Base-by-base conservation (phyloP, 2,888 invertebrate genomes). In the Drosophila atripex region DNA sequence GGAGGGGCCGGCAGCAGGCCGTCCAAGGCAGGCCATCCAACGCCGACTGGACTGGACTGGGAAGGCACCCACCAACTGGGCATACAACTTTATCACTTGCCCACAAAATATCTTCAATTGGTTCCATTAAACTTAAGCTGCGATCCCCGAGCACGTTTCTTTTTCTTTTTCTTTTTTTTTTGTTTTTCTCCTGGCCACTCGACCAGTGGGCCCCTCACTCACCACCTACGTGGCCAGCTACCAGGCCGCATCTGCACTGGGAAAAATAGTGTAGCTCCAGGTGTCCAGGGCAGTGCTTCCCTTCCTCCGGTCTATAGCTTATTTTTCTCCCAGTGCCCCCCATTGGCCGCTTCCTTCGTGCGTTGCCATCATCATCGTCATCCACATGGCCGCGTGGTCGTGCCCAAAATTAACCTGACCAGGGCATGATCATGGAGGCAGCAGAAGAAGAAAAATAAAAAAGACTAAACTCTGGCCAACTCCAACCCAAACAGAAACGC, bases 91-190 rank as follows among this genome's bases (percentile, higher is more conserved):
- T 89, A 88, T 88, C 89, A 88, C 85, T 80, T 80, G 86, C 66
- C 80, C 86, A 82, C 77, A 87, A 88, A 88, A 89, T 88, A 89
- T 85, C 86, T 88, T 75, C 89, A 89, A 89, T 88, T 89, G 89
- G 88, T 87, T 80, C 86, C 86, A 88, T 88, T 88, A 88, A 88
- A 89, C 86, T 79, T 82, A 80, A 84, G 83, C 78, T 71, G 79
- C 75, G 57, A 56, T 66, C 75, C 63, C 66, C 76, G 77, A 68
- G 79, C 78, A 79, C 69, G 71, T 75, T 59, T 75, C 72, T 75
- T n/a, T n/a, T n/a, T n/a, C n/a, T n/a, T n/a, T n/a, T n/a, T n/a
- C n/a, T n/a, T n/a, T n/a, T n/a, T n/a, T n/a, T 69, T 16, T 16
- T 50, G 5, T 25, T 5, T n/a, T n/a, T 35, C n/a, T 35, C 7